Base-by-base conservation (phyloP, 2,888 invertebrate genomes). In the Mechanitis messenoides region DNA sequence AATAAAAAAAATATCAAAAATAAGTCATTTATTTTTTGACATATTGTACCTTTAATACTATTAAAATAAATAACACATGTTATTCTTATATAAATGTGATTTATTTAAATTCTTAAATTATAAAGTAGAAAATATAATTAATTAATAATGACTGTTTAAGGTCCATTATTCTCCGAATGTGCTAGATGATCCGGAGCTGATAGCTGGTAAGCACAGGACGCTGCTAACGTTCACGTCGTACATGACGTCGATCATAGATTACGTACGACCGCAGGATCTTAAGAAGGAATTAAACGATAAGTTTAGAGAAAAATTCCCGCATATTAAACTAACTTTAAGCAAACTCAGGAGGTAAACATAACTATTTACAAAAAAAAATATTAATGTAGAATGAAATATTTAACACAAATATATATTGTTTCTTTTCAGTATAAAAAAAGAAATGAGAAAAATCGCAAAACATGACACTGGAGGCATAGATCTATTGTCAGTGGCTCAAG, bases 211-310 rank as follows among this genome's bases (percentile, higher is more conserved):
- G 84, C 96, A 97, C 84, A 91, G 96, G 66, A 97, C 97, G 0
- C 82, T 97, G 54, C 89, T 96, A 31, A 96, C 96, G 3, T 97
- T 97, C 75, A 95, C 96, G 1, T 96, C 96, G 0, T 96, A 96
- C 75, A 95, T 96, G 94, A 97, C 97, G 1, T 98, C 98, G 1
- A 96, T 98, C 55, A 98, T 98, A 73, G 98, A 98, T 85, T 98
- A 98, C 80, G 98, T 98, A 4, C 94, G 97, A 70, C 98, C 98
- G 20, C 96, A 97, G 46, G 98, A 98, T 82, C 90, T 98, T 71
- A 99, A 99, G 85, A 97, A 97, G 81, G 98, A 98, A 83, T 91
- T 99, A 55, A 99, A 99, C 84, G 98, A 98, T 77, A 98, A 98
- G 85, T 99, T 99, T 79, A 93, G 94, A 71, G 97, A 97, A 73